phyloP scores from a whole-genome alignment of 1,140 invertebrate species.

The Nomia melanderi region DNA sequence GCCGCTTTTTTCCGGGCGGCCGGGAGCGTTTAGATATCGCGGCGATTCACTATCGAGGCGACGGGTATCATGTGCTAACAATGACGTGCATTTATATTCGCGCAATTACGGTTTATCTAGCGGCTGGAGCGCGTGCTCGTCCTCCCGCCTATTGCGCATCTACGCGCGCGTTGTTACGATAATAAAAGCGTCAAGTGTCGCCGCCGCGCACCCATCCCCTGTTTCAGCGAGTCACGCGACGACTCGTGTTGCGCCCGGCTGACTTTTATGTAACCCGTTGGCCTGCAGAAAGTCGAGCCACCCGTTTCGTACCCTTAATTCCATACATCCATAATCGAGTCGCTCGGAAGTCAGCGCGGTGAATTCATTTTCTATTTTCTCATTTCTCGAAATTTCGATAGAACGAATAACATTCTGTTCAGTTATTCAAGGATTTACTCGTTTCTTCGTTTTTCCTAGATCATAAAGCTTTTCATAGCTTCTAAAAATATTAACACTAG shows the following conservation, averaged over 20 bases:
- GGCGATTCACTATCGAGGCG: conserved; percentile 27
- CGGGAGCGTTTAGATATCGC: conserved; percentile 12
- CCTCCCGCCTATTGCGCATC: conserved; percentile 14
- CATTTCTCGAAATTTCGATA: too few relatives aligned
- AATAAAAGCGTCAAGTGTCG: conserved; percentile 32
- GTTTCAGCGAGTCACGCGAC: conserved; percentile 9
- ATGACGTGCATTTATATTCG: conserved; percentile 46
- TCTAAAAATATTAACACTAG: too few relatives aligned
- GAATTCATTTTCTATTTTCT: too few relatives aligned
- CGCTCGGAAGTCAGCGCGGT: too few relatives aligned
- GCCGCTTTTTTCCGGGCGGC: conserved; percentile 5
- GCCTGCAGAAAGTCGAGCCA: too few relatives aligned
- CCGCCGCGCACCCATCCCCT: background rate
- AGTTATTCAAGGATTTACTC: too few relatives aligned
- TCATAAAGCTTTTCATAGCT: too few relatives aligned
- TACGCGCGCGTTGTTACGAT: conserved; percentile 12
- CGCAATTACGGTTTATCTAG: conserved; percentile 46
- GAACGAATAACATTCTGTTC: too few relatives aligned
- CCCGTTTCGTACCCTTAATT: too few relatives aligned
- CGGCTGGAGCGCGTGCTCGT: conserved; percentile 19
- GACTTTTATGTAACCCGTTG: too few relatives aligned
- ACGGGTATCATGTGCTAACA: conserved; percentile 41
- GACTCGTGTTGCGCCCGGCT: background rate
- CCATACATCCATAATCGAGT: too few relatives aligned
- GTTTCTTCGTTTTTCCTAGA: too few relatives aligned